A percentile compares a stretch with the other conserved stretches of the same genome.
Evolutionary conservation across 1,140 invertebrate species (phyloP).

Genomic region (Adoxophyes honmai): DNA sequence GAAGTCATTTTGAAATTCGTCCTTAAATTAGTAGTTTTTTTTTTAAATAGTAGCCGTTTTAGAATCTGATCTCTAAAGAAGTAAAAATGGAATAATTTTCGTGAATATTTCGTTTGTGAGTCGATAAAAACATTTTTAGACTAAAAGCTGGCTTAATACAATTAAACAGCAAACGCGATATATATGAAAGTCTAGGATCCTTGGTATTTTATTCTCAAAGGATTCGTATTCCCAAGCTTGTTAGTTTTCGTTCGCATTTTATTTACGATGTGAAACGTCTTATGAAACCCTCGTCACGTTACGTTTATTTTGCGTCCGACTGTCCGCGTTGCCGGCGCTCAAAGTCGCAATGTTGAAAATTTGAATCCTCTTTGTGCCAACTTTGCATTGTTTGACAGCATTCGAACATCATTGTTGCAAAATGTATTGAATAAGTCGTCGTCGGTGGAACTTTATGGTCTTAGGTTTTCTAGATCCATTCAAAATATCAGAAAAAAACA

Average conservation of each 20-base stretch:
- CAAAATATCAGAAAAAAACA: no score
- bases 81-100: no score
- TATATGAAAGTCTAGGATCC: not conserved
- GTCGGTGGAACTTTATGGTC: no score
- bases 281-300: not conserved
- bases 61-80: no score
- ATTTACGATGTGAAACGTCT: not conserved
- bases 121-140: no score
- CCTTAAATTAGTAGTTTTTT: no score
- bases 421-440: slow-evolving; percentile 1
- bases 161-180: no score
- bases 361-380: not conserved
- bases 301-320: not conserved
- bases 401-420: not conserved
- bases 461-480: no score
- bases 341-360: not conserved
- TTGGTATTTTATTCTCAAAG: not conserved
- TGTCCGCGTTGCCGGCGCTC: not conserved
- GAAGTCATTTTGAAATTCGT: no score
- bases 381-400: not conserved
- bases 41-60: no score
- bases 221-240: slow-evolving; percentile 5
- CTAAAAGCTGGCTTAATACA: no score
- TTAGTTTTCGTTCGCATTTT: not conserved
- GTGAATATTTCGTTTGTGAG: no score